These are phyloP conservation scores for Artibeus jamaicensis DNA, from an alignment of 2,797 vertebrate species.

Conservation along the genomic window DNA sequence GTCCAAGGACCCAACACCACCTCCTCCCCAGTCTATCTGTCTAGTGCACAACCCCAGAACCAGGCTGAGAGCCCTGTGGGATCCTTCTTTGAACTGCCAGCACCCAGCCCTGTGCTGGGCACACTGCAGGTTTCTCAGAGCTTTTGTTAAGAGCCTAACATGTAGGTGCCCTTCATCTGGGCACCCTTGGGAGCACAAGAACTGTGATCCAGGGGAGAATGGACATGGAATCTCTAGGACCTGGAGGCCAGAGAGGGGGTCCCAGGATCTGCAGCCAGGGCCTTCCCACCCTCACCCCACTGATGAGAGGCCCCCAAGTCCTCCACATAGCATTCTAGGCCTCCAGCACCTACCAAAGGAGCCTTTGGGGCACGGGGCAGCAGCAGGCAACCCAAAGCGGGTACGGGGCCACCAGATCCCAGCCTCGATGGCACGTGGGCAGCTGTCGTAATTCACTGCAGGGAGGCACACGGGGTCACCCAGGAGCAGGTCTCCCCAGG, in stretches of 20 bases:
- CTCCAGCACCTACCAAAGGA: constrained; percentile 87
- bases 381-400: constrained; percentile 94
- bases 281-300: neutral
- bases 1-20: neutral
- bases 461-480: neutral
- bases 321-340: neutral
- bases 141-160: neutral
- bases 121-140: neutral
- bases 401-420: constrained; percentile 98
- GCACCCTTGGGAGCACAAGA: neutral
- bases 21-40: neutral
- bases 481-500: neutral
- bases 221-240: neutral
- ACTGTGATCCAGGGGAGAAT: neutral
- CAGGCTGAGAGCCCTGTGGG: neutral
- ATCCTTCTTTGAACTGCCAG: neutral
- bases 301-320: neutral
- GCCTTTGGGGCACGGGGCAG: constrained; percentile 92
- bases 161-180: neutral
- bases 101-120: neutral
- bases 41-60: neutral
- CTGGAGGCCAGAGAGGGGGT: neutral
- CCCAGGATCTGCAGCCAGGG: neutral
- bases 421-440: constrained; percentile 93
- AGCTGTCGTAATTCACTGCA: constrained; percentile 97